These are phyloP conservation scores for Willowsia nigromaculata DNA, from an alignment of 2,888 invertebrate genomes.

Conservation along the genomic window DNA sequence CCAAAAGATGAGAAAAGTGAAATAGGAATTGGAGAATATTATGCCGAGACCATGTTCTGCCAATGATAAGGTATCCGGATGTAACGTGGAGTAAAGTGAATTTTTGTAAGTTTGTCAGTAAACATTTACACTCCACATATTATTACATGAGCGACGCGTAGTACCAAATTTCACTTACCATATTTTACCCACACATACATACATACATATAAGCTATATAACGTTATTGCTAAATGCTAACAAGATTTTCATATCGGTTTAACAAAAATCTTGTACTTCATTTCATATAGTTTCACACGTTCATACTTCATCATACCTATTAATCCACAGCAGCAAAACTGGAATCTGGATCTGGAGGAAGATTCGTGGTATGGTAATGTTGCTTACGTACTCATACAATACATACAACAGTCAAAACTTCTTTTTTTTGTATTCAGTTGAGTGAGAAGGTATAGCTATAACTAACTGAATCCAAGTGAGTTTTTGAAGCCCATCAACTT, in stretches of 20 bases:
- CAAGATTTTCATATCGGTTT: not conserved
- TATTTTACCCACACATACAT: not conserved
- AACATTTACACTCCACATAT: not conserved
- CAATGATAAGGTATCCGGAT: conserved; percentile 30
- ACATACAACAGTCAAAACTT: conserved; percentile 7
- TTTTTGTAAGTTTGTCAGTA: not conserved
- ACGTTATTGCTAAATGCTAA: no score
- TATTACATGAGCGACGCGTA: not conserved
- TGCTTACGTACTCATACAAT: not conserved
- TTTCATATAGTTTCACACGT: not conserved
- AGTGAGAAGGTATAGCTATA: not conserved
- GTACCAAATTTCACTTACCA: not conserved
- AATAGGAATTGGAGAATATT: not conserved
- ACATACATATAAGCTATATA: not conserved
- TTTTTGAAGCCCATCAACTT: conserved; percentile 59
- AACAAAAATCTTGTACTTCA: not conserved
- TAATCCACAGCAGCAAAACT: conserved; percentile 50
- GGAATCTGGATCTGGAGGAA: conserved; percentile 73
- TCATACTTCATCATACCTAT: conserved; percentile 17
- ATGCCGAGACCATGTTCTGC: not conserved
- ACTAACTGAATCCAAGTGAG: conserved; percentile 29
- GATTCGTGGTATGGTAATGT: conserved; percentile 40
- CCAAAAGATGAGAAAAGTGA: not conserved
- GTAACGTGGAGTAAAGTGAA: conserved; percentile 22
- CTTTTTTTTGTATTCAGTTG: not conserved